Percentiles rank a stretch among this genome's conserved stretches.
Evolutionary conservation across 2,113 vertebrate genomes (phyloP).

Genomic region (Cinclus mexicanus): DNA sequence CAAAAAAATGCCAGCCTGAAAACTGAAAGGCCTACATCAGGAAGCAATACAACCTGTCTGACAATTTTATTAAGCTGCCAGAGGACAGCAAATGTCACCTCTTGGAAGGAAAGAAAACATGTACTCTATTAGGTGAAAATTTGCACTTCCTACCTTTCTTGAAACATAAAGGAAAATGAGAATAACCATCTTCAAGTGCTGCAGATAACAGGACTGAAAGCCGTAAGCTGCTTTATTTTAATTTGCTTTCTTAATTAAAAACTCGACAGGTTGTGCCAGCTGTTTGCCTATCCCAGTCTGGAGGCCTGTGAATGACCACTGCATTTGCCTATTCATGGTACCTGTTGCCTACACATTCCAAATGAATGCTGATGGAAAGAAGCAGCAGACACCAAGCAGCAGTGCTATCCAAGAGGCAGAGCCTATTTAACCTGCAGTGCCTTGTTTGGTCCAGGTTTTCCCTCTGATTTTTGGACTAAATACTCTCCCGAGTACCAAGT

Average conservation of each 20-base stretch:
- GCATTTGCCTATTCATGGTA: accelerated
- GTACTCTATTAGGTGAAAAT: neutral
- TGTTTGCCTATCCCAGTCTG: neutral
- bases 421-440: neutral
- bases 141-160: neutral
- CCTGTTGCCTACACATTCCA: neutral
- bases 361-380: neutral
- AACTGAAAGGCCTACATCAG: neutral
- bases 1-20: neutral
- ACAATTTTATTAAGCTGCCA: neutral
- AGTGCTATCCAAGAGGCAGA: neutral
- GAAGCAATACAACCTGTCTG: neutral
- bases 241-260: neutral
- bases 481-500: accelerated
- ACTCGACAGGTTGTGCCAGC: accelerated
- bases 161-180: neutral
- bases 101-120: neutral
- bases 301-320: neutral
- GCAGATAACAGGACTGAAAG: neutral
- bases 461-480: neutral
- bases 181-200: neutral
- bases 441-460: neutral
- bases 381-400: neutral
- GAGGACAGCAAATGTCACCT: neutral
- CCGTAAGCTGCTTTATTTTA: neutral